phyloP scores from a whole-genome alignment of 2,113 vertebrate genomes.

The Lamprotornis superbus region DNA sequence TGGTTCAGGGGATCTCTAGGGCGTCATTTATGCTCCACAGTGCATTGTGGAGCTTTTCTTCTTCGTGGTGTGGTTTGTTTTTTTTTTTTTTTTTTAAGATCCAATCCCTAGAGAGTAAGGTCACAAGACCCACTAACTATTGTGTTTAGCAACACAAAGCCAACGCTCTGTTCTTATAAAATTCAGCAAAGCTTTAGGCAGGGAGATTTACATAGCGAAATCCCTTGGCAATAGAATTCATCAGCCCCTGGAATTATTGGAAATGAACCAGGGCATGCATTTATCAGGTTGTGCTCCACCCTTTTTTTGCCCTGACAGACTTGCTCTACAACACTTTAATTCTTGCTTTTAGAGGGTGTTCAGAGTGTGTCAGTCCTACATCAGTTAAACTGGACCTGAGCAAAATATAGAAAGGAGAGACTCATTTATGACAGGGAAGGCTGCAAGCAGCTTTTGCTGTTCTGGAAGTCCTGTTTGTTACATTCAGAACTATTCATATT shows the following conservation, averaged over 20 bases:
- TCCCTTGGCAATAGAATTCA: slow-evolving; percentile 58
- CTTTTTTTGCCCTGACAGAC: not conserved
- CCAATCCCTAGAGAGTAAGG: slow-evolving; percentile 54
- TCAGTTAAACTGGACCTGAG: not conserved
- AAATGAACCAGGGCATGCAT: slow-evolving; percentile 45
- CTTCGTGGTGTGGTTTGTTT: not conserved
- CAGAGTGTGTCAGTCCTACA: not conserved
- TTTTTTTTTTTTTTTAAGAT: slow-evolving; percentile 57
- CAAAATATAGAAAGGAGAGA: not conserved
- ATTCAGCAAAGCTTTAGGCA: slow-evolving; percentile 52
- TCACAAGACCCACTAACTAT: slow-evolving; percentile 57
- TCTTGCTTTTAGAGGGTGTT: not conserved
- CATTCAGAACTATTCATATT: not conserved
- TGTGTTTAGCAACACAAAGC: slow-evolving; percentile 65
- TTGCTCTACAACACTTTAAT: slow-evolving; percentile 26
- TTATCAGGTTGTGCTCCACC: slow-evolving; percentile 49
- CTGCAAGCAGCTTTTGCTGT: not conserved
- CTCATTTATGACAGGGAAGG: not conserved
- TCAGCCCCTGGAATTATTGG: slow-evolving; percentile 58
- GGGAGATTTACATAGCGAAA: slow-evolving; percentile 67
- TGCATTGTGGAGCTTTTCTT: slow-evolving; percentile 62
- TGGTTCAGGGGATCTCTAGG: slow-evolving; percentile 68
- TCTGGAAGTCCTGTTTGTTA: not conserved
- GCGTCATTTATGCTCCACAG: slow-evolving; percentile 61
- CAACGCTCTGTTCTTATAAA: slow-evolving; percentile 54